Conservation (phyloP, 2,888 invertebrate species). For the Melieria picta region DNA sequence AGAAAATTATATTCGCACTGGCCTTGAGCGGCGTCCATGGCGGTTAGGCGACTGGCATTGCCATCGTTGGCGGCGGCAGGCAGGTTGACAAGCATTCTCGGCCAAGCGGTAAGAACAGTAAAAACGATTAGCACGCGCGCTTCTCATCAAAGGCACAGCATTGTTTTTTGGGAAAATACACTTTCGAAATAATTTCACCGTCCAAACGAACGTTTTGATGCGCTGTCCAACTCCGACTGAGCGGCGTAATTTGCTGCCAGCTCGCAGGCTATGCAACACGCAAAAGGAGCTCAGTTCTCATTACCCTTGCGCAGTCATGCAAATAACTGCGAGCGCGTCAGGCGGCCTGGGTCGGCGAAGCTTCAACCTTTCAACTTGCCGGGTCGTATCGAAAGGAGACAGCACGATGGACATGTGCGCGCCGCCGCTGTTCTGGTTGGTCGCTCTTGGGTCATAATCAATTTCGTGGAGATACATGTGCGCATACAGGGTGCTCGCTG, state of each 20-base stretch:
- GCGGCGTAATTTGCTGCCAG: conserved; percentile 7
- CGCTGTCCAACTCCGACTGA: conserved; percentile 38
- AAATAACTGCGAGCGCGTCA: conserved; percentile 38
- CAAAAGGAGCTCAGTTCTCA: conserved; percentile 42
- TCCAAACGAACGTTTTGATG: conserved; percentile 38
- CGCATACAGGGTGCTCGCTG: conserved; percentile 26
- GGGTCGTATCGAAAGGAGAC: conserved; percentile 2
- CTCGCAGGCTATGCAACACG: conserved; percentile 10
- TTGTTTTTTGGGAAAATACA: background rate
- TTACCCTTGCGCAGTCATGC: conserved; percentile 59
- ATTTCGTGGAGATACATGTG: conserved; percentile 42
- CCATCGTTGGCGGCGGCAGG: conserved; percentile 42
- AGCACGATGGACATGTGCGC: conserved; percentile 16
- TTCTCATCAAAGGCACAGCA: too few species aligned
- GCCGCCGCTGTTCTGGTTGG: conserved; percentile 59
- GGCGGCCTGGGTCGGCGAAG: conserved; percentile 14
- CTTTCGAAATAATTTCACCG: conserved; percentile 16
- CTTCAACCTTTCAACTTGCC: too few species aligned
- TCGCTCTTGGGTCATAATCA: conserved; percentile 48
- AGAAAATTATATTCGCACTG: conserved; percentile 58
- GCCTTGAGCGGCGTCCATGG: conserved; percentile 29
- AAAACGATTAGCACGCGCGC: too few species aligned
- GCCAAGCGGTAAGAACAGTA: background rate
- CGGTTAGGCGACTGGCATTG: conserved; percentile 20
- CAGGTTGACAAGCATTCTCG: conserved; percentile 58